These are phyloP conservation scores for Dicerorhinus sumatrensis DNA, from an alignment of 2,113 vertebrate genomes.

Conservation along the genomic window DNA sequence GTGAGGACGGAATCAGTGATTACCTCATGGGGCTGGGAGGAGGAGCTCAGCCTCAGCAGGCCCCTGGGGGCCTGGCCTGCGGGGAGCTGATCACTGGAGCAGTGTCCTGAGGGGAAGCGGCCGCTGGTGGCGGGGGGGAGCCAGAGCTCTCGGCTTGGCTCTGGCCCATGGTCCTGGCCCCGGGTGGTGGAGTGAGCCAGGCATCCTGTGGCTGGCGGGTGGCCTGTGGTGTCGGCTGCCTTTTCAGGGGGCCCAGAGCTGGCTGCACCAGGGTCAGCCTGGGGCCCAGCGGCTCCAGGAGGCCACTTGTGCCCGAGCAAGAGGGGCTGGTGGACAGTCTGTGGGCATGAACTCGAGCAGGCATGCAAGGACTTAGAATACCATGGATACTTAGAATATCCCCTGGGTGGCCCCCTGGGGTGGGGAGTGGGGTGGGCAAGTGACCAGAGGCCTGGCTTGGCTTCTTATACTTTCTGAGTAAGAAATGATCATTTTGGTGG, in stretches of 20 bases:
- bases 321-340: neutral
- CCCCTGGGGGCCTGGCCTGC: fast-evolving
- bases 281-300: neutral
- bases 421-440: too few species aligned
- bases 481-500: neutral
- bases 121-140: neutral
- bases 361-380: neutral
- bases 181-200: neutral
- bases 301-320: neutral
- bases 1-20: neutral
- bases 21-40: neutral
- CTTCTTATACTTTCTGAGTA: neutral
- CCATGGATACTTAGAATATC: neutral
- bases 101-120: neutral
- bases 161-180: neutral
- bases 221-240: neutral
- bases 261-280: neutral
- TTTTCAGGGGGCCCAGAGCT: neutral
- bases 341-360: neutral
- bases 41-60: fast-evolving
- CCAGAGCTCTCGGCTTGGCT: neutral
- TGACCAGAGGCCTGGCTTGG: neutral
- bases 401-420: neutral
- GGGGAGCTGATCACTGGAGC: neutral
- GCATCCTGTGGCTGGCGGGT: fast-evolving